Evolutionary conservation across 2,888 invertebrate genomes (phyloP).

Genomic region (Melanostoma mellinum): DNA sequence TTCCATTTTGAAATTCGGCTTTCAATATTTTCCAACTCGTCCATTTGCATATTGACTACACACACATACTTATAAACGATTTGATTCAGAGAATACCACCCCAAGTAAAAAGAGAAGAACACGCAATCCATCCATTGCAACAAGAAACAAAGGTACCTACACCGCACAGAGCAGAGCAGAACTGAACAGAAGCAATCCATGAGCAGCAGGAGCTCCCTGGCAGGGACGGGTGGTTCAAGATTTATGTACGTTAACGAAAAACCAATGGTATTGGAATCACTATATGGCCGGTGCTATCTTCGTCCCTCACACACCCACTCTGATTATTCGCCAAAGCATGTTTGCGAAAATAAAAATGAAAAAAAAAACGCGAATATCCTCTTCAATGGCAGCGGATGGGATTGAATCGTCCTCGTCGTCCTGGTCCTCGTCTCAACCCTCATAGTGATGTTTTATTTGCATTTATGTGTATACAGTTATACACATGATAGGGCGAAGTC

Average conservation of each 20-base stretch:
- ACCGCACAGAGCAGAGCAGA: constrained; percentile 14
- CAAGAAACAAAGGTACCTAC: constrained; percentile 67
- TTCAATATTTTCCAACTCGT: constrained; percentile 70
- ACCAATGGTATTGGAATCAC: constrained; percentile 70
- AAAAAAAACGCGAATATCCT: constrained; percentile 64
- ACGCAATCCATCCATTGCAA: constrained; percentile 65
- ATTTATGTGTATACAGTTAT: constrained; percentile 57
- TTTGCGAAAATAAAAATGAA: constrained; percentile 59
- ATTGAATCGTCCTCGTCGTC: constrained; percentile 61
- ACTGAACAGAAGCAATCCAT: constrained; percentile 12
- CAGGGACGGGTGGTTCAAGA: constrained; percentile 58
- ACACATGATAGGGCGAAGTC: constrained; percentile 57
- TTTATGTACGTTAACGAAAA: constrained; percentile 72
- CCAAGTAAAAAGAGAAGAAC: constrained; percentile 29
- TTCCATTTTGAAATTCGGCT: constrained; percentile 71
- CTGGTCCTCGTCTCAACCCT: constrained; percentile 50
- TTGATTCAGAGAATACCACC: constrained; percentile 63
- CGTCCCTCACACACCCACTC: constrained; percentile 45
- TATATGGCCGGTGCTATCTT: constrained; percentile 67
- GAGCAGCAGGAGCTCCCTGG: constrained; percentile 40
- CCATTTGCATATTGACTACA: constrained; percentile 61
- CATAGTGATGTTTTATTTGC: constrained; percentile 69
- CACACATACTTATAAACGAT: constrained; percentile 11
- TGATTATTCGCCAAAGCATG: constrained; percentile 67
- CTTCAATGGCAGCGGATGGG: constrained; percentile 60